Evolutionary conservation across 2,113 vertebrate genomes (phyloP).

Genomic region (Synodontis membranacea): DNA sequence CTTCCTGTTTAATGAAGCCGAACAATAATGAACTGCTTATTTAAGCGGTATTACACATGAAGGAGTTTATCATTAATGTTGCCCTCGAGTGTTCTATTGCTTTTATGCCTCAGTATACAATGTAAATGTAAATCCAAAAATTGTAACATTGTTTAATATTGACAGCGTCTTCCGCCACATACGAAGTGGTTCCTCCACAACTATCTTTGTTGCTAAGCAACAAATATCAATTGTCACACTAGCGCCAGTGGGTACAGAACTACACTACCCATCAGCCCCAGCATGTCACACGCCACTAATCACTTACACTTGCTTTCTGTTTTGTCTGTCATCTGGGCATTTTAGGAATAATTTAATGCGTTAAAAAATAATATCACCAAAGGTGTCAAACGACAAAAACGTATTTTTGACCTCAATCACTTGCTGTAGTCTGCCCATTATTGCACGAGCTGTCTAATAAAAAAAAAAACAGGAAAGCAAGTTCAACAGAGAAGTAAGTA

Average conservation of each 20-base stretch:
- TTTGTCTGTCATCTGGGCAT: neutral
- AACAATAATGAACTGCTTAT: neutral
- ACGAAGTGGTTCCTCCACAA: neutral
- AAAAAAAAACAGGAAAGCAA: no score
- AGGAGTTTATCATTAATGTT: neutral
- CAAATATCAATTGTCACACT: neutral
- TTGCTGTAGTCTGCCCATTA: neutral
- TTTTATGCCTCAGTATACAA: neutral
- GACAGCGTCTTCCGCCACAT: neutral
- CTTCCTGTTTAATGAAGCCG: neutral
- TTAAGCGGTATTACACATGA: neutral
- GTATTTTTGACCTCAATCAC: neutral
- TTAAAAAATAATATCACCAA: no score
- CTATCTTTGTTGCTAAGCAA: neutral
- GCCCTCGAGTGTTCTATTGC: neutral
- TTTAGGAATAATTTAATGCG: neutral
- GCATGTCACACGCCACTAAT: no score
- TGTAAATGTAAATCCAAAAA: neutral
- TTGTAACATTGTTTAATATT: neutral
- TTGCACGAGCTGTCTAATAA: no score
- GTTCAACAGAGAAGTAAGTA: no score
- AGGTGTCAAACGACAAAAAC: neutral
- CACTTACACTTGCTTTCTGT: no score
- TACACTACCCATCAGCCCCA: no score
- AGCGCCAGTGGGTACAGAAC: neutral